These are phyloP conservation scores for Scytalopus superciliaris DNA, from an alignment of 2,113 vertebrate species.

Conservation along the genomic window DNA sequence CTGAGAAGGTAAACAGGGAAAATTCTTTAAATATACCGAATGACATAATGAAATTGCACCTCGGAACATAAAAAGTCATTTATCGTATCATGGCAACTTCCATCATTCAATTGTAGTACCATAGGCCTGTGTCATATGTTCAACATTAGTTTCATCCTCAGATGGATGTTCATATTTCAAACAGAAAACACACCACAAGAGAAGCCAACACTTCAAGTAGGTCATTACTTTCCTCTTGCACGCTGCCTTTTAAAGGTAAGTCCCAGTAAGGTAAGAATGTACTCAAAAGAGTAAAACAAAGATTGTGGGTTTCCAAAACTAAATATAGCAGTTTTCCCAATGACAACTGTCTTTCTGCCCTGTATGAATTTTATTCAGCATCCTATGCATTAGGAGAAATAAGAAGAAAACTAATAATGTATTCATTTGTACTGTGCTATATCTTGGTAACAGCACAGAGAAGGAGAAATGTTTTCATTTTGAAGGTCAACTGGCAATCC, in stretches of 20 bases:
- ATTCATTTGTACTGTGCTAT: background rate
- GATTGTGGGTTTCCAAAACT: background rate
- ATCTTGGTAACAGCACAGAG: background rate
- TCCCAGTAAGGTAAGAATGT: background rate
- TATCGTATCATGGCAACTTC: background rate
- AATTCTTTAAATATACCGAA: background rate
- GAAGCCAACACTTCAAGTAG: background rate
- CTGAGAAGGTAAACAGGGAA: background rate
- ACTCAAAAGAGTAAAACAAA: background rate
- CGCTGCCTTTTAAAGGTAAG: background rate
- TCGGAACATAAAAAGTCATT: background rate
- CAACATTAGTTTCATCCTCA: background rate
- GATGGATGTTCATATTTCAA: background rate
- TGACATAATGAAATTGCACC: background rate
- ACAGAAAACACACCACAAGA: background rate
- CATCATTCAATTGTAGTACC: background rate
- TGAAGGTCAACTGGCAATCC: background rate
- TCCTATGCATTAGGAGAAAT: background rate
- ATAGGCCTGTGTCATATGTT: background rate
- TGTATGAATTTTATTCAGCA: background rate
- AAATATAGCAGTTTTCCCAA: background rate
- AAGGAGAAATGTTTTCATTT: background rate
- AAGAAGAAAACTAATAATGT: background rate
- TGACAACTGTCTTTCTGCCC: background rate
- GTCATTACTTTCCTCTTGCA: background rate